Percentiles rank a stretch among this genome's conserved stretches.
These are phyloP conservation scores for Tetropium fuscum DNA, from an alignment of 2,888 invertebrate genomes.

Conservation along the genomic window DNA sequence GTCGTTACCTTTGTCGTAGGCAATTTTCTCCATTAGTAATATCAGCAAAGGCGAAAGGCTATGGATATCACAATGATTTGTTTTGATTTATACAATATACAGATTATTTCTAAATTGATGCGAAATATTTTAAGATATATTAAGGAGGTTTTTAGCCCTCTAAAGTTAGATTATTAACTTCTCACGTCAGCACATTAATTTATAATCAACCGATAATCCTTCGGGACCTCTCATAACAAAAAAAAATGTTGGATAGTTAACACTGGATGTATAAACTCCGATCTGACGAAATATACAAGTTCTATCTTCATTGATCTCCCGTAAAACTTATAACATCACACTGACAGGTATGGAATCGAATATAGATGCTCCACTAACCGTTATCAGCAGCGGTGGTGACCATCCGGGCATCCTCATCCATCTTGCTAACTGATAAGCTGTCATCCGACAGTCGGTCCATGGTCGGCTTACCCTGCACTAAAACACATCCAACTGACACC, in stretches of 20 bases:
- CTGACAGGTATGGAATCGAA: slow-evolving; percentile 26
- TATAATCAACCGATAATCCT: neutral
- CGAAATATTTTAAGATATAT: too few relatives aligned
- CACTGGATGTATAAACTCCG: slow-evolving; percentile 5
- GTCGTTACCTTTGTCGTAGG: too few relatives aligned
- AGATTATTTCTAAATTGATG: too few relatives aligned
- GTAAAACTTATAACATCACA: slow-evolving; percentile 19
- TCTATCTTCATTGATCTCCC: slow-evolving; percentile 22
- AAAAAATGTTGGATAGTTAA: slow-evolving; percentile 7
- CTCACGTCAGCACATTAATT: slow-evolving; percentile 6
- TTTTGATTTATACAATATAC: too few relatives aligned
- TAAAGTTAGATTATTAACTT: neutral
- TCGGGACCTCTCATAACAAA: neutral
- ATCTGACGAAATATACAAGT: slow-evolving; percentile 19
- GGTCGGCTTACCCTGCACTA: slow-evolving; percentile 34
- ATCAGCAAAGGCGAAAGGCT: neutral
- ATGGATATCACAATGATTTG: too few relatives aligned
- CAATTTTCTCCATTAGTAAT: neutral
- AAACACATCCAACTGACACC: slow-evolving; percentile 37
- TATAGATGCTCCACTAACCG: slow-evolving; percentile 33
- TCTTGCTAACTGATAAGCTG: slow-evolving; percentile 44
- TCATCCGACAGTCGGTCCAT: slow-evolving; percentile 32
- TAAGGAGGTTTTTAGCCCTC: too few relatives aligned
- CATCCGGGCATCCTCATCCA: slow-evolving; percentile 40
- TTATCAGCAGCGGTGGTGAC: slow-evolving; percentile 33